Percentiles rank a stretch among this genome's conserved stretches.
These are phyloP conservation scores for Semaprochilodus insignis DNA, from an alignment of 2,797 vertebrate genomes.

Conservation along the genomic window DNA sequence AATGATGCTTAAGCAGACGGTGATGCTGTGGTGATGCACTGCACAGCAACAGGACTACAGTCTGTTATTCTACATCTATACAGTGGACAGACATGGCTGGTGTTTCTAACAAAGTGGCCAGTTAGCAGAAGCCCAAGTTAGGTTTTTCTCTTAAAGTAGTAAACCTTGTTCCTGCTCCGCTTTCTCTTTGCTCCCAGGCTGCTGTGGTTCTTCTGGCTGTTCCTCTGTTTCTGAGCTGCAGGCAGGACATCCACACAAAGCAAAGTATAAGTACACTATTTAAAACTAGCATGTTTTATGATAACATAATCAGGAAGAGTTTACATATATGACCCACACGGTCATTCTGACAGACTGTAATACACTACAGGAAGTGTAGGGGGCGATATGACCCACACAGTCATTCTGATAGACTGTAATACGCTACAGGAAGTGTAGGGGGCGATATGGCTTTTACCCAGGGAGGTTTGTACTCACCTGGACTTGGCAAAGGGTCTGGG, in stretches of 20 bases:
- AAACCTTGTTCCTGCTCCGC: constrained; percentile 55
- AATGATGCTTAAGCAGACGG: too few relatives aligned
- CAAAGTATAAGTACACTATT: neutral
- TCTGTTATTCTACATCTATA: too few relatives aligned
- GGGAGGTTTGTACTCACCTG: constrained; percentile 62
- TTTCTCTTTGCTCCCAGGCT: constrained; percentile 51
- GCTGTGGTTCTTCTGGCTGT: constrained; percentile 63
- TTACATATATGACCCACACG: too few relatives aligned
- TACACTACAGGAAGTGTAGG: too few relatives aligned
- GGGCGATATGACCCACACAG: too few relatives aligned
- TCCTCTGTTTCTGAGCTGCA: constrained; percentile 66
- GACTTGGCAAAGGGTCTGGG: constrained; percentile 56
- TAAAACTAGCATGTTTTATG: neutral
- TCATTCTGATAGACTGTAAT: too few relatives aligned
- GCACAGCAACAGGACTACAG: too few relatives aligned
- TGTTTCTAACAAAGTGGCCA: neutral
- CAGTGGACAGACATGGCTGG: neutral
- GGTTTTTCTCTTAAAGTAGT: neutral
- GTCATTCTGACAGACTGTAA: too few relatives aligned
- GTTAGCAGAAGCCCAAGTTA: neutral
- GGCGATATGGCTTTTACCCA: too few relatives aligned
- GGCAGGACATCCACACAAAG: neutral
- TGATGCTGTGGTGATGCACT: too few relatives aligned
- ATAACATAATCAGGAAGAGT: neutral
- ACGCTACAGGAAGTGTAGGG: too few relatives aligned